Percentiles rank a stretch among this genome's conserved stretches.
phyloP scores from a whole-genome alignment of 1,140 invertebrate genomes.

The Rhagoletis pomonella region DNA sequence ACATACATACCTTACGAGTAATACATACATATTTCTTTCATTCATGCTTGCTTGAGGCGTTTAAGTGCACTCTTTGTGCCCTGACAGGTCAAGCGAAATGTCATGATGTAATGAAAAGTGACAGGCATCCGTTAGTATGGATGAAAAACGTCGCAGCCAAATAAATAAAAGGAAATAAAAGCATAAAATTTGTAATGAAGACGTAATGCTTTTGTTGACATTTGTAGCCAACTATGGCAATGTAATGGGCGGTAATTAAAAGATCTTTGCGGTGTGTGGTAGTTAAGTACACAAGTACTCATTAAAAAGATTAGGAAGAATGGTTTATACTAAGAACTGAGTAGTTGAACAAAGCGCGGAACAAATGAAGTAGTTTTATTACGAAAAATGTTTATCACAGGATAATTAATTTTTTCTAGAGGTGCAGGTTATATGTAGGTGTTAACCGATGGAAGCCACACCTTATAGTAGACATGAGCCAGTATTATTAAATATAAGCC shows the following conservation, averaged over 20 bases:
- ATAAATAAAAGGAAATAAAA: not conserved
- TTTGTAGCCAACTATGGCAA: not conserved
- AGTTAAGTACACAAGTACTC: not conserved
- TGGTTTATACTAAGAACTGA: not conserved
- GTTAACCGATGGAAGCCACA: too few relatives aligned
- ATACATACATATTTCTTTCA: not conserved
- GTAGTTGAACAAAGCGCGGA: not conserved
- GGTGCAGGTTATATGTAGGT: too few relatives aligned
- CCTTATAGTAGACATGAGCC: too few relatives aligned
- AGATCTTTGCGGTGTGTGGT: not conserved
- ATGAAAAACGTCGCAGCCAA: not conserved
- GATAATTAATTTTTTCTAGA: too few relatives aligned
- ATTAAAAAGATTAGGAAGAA: not conserved
- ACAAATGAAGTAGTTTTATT: too few relatives aligned
- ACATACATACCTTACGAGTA: too few relatives aligned
- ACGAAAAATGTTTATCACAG: too few relatives aligned
- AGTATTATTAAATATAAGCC: too few relatives aligned
- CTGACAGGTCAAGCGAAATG: conserved; percentile 28
- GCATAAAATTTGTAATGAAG: conserved; percentile 23
- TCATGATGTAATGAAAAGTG: conserved; percentile 42
- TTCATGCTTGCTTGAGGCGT: conserved; percentile 7
- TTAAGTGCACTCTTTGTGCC: conserved; percentile 17
- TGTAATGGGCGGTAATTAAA: conserved; percentile 18
- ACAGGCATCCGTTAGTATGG: not conserved
- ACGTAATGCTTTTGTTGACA: conserved; percentile 40